Evolutionary conservation across 2,888 invertebrate species (phyloP).

Genomic region (Limenitis camilla): DNA sequence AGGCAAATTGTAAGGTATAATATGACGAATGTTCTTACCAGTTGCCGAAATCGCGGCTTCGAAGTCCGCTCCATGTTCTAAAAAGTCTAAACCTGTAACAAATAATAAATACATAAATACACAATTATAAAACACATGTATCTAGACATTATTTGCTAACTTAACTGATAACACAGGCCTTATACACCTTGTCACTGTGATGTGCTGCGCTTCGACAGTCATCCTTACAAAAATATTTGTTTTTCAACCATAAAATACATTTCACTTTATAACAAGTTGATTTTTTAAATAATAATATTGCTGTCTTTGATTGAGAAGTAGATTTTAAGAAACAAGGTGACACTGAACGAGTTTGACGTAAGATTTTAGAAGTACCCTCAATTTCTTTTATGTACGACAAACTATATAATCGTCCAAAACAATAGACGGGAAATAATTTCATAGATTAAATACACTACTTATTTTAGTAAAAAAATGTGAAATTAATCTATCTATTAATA

Average conservation of each 20-base stretch:
- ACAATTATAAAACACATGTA: not conserved
- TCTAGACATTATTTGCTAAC: constrained; percentile 6
- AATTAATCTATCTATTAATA: too few relatives aligned
- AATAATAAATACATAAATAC: constrained; percentile 23
- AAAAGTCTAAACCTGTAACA: constrained; percentile 80
- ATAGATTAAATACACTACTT: too few relatives aligned
- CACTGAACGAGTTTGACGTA: too few relatives aligned
- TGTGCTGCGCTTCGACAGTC: constrained; percentile 23
- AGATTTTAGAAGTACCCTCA: too few relatives aligned
- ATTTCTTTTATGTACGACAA: too few relatives aligned
- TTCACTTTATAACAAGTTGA: not conserved
- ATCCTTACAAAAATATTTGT: constrained; percentile 7
- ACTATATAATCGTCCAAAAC: too few relatives aligned
- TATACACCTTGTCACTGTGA: constrained; percentile 20
- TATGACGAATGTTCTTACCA: constrained; percentile 56
- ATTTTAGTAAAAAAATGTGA: too few relatives aligned
- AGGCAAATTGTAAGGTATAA: too few relatives aligned
- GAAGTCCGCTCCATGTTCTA: constrained; percentile 83
- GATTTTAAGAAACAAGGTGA: too few relatives aligned
- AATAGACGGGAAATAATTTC: too few relatives aligned
- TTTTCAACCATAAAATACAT: constrained; percentile 1
- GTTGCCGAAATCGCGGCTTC: constrained; percentile 82
- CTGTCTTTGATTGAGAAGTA: not conserved
- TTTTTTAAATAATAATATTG: not conserved
- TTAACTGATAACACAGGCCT: constrained; percentile 22